These are phyloP conservation scores for Drosophila truncata DNA, from an alignment of 1,140 invertebrate species.

Conservation along the genomic window DNA sequence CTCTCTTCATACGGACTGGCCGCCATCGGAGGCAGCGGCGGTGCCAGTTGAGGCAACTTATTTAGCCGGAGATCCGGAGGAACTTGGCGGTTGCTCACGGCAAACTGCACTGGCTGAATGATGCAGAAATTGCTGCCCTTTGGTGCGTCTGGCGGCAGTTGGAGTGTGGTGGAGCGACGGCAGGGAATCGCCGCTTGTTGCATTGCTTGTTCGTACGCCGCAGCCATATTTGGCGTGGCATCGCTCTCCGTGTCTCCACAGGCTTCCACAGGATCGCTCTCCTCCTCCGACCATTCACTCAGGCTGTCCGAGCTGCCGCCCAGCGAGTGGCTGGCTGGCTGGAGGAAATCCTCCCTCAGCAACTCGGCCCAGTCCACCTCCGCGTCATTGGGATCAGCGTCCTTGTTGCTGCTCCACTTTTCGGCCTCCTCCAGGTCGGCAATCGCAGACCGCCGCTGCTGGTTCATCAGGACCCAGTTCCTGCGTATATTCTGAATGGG, in stretches of 20 bases:
- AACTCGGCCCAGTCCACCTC: constrained; percentile 46
- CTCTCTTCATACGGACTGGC: background rate
- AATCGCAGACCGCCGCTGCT: background rate
- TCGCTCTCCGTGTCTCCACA: background rate
- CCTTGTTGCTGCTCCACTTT: background rate
- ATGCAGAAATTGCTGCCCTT: constrained; percentile 3
- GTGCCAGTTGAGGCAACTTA: constrained; percentile 12
- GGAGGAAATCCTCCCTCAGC: constrained; percentile 52
- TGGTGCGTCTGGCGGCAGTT: background rate
- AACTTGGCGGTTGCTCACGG: background rate
- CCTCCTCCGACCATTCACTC: constrained; percentile 38
- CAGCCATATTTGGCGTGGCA: too few species aligned
- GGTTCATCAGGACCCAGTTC: constrained; percentile 37
- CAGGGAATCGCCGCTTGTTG: background rate
- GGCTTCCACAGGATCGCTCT: background rate
- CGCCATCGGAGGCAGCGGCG: background rate
- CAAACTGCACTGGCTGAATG: background rate
- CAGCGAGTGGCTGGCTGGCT: background rate
- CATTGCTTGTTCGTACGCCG: constrained; percentile 13
- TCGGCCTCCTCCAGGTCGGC: constrained; percentile 3
- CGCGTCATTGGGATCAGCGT: background rate
- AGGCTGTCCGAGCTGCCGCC: constrained; percentile 14
- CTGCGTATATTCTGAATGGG: constrained; percentile 65
- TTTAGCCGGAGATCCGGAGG: background rate
- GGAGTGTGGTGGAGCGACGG: background rate